phyloP scores from a whole-genome alignment of 2,113 vertebrate species.

The Danio rerio region DNA sequence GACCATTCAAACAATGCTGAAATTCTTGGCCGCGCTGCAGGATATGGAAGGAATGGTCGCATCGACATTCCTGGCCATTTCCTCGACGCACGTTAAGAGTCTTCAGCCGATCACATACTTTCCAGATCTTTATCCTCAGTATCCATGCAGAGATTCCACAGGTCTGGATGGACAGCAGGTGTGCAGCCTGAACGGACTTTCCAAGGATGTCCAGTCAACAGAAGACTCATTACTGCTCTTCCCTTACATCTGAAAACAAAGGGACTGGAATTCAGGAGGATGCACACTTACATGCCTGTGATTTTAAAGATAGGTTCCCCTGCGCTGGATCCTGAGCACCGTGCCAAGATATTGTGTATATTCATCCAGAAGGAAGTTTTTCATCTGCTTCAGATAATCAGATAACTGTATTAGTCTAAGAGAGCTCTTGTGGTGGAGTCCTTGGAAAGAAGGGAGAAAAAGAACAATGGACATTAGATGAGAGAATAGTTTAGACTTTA shows the following conservation, averaged over 20 bases:
- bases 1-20: slow-evolving; percentile 71
- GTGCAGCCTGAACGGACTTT: slow-evolving; percentile 73
- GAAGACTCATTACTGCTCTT: slow-evolving; percentile 74
- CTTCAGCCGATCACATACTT: slow-evolving; percentile 66
- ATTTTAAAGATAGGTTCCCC: slow-evolving; percentile 69
- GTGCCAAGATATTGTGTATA: slow-evolving; percentile 67
- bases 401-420: slow-evolving; percentile 20
- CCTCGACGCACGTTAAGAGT: slow-evolving; percentile 68
- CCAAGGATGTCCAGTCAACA: slow-evolving; percentile 79
- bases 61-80: slow-evolving; percentile 74
- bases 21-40: slow-evolving; percentile 73
- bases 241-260: slow-evolving; percentile 77
- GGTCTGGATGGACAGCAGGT: slow-evolving; percentile 73
- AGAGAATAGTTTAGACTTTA: not conserved
- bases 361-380: slow-evolving; percentile 63
- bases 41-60: slow-evolving; percentile 65
- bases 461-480: not conserved
- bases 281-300: slow-evolving; percentile 70
- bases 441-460: not conserved
- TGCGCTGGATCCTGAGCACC: slow-evolving; percentile 70
- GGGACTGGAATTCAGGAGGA: slow-evolving; percentile 77
- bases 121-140: slow-evolving; percentile 72
- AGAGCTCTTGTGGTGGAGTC: not conserved
- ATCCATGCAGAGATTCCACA: slow-evolving; percentile 63
- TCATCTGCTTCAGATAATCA: slow-evolving; percentile 54